Conservation (phyloP, 2,113 vertebrate genomes). For the Solenodon paradoxus region DNA sequence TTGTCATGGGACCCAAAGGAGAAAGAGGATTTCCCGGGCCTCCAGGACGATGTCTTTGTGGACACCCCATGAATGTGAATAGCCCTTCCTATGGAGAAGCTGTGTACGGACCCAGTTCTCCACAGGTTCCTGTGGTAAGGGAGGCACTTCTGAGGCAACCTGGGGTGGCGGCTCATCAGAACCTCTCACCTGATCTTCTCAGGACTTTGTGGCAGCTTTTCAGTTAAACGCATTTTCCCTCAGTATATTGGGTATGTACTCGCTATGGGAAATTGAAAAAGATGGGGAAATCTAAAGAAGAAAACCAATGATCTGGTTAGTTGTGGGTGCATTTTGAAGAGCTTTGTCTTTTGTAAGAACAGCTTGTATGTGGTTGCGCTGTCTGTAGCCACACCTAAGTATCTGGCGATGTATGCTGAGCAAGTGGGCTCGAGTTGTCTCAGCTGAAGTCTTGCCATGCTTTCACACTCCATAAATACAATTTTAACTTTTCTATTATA, state of each 20-base stretch:
- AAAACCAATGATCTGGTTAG: not conserved
- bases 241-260: not conserved
- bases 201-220: not conserved
- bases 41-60: conserved; percentile 93
- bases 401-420: too few relatives aligned
- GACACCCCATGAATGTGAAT: conserved; percentile 81
- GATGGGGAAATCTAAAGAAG: not conserved
- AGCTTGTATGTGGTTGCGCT: not conserved
- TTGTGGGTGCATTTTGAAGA: not conserved
- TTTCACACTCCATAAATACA: not conserved
- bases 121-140: conserved; percentile 93
- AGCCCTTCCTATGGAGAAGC: conserved; percentile 85
- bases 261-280: not conserved
- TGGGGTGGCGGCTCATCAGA: not conserved
- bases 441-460: not conserved
- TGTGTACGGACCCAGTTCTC: conserved; percentile 81
- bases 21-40: conserved; percentile 91
- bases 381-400: too few relatives aligned
- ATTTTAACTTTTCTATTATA: not conserved
- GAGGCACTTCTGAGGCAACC: not conserved
- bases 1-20: conserved; percentile 92
- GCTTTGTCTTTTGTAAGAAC: not conserved
- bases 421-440: not conserved
- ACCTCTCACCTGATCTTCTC: not conserved
- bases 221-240: not conserved